phyloP scores from a whole-genome alignment of 2,797 vertebrate species.

The Ispidina picta region DNA sequence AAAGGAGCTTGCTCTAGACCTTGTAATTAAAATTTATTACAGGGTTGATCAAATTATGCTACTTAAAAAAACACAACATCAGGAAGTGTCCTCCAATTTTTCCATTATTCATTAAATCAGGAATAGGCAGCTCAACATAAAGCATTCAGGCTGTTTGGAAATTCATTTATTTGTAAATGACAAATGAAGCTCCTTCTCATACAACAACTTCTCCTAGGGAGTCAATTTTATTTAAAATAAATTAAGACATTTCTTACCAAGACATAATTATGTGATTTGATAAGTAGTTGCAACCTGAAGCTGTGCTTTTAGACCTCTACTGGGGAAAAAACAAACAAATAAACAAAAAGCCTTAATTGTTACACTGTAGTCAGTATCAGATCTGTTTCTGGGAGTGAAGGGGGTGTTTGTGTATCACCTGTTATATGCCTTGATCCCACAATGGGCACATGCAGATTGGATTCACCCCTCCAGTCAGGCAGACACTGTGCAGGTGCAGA shows the following conservation, averaged over 20 bases:
- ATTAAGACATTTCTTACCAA: too few relatives aligned
- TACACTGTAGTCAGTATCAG: neutral
- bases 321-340: neutral
- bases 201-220: slow-evolving; percentile 28
- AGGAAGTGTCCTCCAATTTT: neutral
- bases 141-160: slow-evolving; percentile 20
- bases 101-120: slow-evolving; percentile 36
- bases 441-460: too few relatives aligned
- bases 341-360: neutral
- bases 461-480: neutral
- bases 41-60: neutral
- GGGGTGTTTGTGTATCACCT: fast-evolving
- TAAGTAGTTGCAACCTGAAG: neutral
- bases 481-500: neutral
- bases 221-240: slow-evolving; percentile 31
- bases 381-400: neutral
- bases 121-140: slow-evolving; percentile 27
- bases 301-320: neutral
- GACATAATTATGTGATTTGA: neutral
- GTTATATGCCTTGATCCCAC: neutral
- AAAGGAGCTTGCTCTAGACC: neutral
- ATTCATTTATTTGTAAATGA: slow-evolving; percentile 44
- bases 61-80: neutral
- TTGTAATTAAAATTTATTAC: neutral
- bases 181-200: neutral